Evolutionary conservation across 1,140 invertebrate genomes (phyloP).

Genomic region (Atta colombica): DNA sequence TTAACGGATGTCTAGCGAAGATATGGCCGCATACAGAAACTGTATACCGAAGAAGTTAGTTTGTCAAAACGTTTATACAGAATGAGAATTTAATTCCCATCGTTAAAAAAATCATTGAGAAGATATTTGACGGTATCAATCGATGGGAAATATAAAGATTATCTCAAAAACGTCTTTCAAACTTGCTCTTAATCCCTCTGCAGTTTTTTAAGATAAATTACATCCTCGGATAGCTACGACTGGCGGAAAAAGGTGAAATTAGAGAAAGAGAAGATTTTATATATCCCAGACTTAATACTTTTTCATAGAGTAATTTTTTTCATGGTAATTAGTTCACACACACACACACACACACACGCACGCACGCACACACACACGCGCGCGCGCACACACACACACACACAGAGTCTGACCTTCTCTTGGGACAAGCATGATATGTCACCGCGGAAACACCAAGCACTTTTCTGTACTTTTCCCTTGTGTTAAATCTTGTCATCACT

Average conservation of each 20-base stretch:
- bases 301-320: constrained; percentile 49
- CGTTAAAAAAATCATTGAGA: not conserved
- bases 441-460: not conserved
- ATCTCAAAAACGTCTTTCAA: not conserved
- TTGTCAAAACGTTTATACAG: constrained; percentile 12
- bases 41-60: not conserved
- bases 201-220: constrained; percentile 41
- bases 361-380: too few species aligned
- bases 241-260: constrained; percentile 34
- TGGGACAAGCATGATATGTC: constrained; percentile 24
- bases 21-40: not conserved
- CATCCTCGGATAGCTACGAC: constrained; percentile 2
- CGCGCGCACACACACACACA: too few species aligned
- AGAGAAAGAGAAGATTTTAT: constrained; percentile 43
- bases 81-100: not conserved
- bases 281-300: constrained; percentile 45
- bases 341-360: too few species aligned
- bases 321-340: constrained; percentile 41
- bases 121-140: constrained; percentile 27
- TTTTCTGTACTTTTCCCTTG: constrained; percentile 6
- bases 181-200: constrained; percentile 18
- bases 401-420: not conserved
- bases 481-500: constrained; percentile 31
- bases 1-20: constrained; percentile 51
- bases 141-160: not conserved